Base-by-base conservation (phyloP, 2,113 vertebrate species). In the Brachyhypopomus gauderio region DNA sequence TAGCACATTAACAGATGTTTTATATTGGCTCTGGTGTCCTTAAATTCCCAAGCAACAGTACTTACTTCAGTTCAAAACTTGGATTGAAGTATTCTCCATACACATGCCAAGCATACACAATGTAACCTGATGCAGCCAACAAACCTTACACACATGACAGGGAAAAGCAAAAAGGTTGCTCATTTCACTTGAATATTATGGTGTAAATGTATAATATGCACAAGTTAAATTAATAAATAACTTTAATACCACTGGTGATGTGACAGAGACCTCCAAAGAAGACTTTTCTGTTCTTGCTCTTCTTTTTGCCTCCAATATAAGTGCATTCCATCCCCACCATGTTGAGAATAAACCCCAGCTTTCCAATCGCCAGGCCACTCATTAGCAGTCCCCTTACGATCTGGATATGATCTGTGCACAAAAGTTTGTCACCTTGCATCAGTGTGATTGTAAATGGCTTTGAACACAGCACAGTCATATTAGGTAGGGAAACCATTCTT, bases 271-370 rank as follows among this genome's bases (percentile, higher is more conserved):
- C 92, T 0, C 92, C 92, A 0, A 56, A 19, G 48, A 86, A 92
- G 64, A 92, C 82, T 69, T 89, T 90, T 86, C 75, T 90, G 79
- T 93, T 77, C 78, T 94, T 94, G 1, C 92, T 88, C 0, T 23
- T 70, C 5, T 91, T 89, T 78, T 92, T 89, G 0, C 93, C 93
- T 27, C 93, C 93, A 0, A 94, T 78, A 83, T 83, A 92, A 64
- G 93, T 94, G 83, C 93, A 94, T 75, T 94, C 93, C 92, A 94
- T 94, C 0, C 93, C 93, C 55, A 93, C 2, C 34, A 94, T 71
- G 41, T 91, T 90, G 70, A 94, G 88, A 9, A 94, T 86, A 41
- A 93, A 93, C 0, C 90, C 93, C 81, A 94, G 82, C 88, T 92
- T 88, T 11, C 93, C 93, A 55, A 90, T 5, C 4, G 83, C 78